Conservation (phyloP, 2,113 vertebrate genomes). For the Glaucidium brasilianum region DNA sequence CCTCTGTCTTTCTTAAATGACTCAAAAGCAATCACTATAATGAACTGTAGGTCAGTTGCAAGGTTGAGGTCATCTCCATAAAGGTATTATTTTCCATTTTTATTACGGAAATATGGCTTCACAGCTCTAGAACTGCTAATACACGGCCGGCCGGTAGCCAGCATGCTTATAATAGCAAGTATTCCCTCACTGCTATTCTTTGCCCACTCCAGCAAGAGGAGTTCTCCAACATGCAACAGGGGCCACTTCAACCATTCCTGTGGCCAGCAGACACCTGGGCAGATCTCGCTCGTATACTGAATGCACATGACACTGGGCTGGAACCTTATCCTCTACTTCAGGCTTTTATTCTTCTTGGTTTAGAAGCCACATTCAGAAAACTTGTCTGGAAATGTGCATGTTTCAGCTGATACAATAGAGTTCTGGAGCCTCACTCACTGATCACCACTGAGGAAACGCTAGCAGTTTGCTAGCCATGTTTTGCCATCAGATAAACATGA, state of each 20-base stretch:
- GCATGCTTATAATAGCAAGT: slow-evolving; percentile 23
- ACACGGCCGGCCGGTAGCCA: neutral
- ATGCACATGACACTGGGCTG: neutral
- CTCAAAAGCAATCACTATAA: neutral
- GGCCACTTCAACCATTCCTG: neutral
- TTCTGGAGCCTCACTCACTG: neutral
- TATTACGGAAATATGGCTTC: slow-evolving; percentile 19
- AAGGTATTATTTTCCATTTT: slow-evolving; percentile 43
- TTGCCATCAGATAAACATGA: slow-evolving; percentile 14
- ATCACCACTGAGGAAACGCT: neutral
- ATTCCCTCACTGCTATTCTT: neutral
- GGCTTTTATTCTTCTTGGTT: neutral
- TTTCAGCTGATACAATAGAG: neutral
- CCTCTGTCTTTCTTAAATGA: neutral
- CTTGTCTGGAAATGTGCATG: neutral
- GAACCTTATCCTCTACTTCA: neutral
- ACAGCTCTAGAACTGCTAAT: slow-evolving; percentile 19
- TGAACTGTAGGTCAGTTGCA: neutral
- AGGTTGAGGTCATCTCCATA: slow-evolving; percentile 31
- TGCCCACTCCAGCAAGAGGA: neutral
- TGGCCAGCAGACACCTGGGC: neutral
- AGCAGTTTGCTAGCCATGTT: neutral
- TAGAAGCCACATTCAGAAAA: neutral
- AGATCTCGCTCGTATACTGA: neutral
- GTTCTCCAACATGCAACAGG: neutral